Base-by-base conservation (phyloP, 1,140 invertebrate genomes). In the Coboldia fuscipes region DNA sequence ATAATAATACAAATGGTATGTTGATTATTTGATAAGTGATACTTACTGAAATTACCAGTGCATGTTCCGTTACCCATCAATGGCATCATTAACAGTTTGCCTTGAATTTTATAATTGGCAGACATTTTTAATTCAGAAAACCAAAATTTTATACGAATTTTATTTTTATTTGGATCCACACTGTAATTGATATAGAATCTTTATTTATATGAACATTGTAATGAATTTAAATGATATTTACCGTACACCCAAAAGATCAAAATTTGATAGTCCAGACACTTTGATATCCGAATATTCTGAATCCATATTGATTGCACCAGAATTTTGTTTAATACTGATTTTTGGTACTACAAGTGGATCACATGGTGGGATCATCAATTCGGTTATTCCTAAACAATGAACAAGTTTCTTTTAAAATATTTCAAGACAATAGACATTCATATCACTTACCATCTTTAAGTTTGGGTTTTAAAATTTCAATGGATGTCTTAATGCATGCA, bases 71-170 rank as follows among this genome's bases (percentile, higher is more conserved):
- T 52, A 24, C 70, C 71, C 4, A 41, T 43, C 16, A 75, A 61
- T 0, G 71, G 68, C 48, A 75, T 50, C 60, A 72, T 61, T 36
- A 74, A 45, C 28, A 74, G 65, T 42, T 58, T 62, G 19, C 70
- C 71, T 21, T 62, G 43, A 39, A 74, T 63, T 2, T 40, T 49
- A 42, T 73, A 74, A 15, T 63, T 45, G 1, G 64, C 50, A 5
- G 45, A 51, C 50, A 72, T 54, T 21, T 57, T 43, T 14, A 74
- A 39, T 14, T 56, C 47, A 7, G 70, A 70, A 14, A 74, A 48
- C 30, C 51, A 61, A 15, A 73, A 23, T 30, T 63, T 61, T 9
- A 72, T 33, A 19, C 44, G 38, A 14, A 68, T 53, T 23, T 48
- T 47, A 35, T 66, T 45, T 36, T 63, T 62, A 3, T 63, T 57